These are phyloP conservation scores for Rhopalosiphum padi DNA, from an alignment of 1,140 invertebrate species.

Conservation along the genomic window DNA sequence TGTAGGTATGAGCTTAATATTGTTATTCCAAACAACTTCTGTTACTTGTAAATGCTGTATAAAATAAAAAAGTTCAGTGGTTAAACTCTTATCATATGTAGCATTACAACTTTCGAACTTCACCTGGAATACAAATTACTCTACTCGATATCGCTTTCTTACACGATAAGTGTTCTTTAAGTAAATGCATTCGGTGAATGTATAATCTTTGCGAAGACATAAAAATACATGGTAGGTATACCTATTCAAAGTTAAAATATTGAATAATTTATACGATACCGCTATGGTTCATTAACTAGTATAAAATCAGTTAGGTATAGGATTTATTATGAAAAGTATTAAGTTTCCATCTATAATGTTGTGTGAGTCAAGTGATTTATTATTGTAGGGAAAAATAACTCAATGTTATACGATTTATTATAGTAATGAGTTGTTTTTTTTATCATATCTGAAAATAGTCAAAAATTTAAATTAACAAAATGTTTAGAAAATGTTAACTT, in stretches of 20 bases:
- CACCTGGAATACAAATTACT: neutral
- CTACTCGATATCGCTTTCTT: neutral
- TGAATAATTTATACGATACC: too few species aligned
- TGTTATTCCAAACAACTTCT: neutral
- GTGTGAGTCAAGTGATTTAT: too few species aligned
- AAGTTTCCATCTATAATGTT: too few species aligned
- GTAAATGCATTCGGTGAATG: neutral
- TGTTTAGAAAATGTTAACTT: too few species aligned
- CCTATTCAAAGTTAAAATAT: too few species aligned
- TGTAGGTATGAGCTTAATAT: neutral
- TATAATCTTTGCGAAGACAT: neutral
- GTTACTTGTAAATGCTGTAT: neutral
- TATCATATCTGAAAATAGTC: too few species aligned
- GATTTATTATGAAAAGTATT: neutral
- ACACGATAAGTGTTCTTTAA: neutral
- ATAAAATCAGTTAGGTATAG: neutral
- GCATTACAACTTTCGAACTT: neutral
- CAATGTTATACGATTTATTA: too few species aligned
- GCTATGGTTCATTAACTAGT: neutral
- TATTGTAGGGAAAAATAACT: too few species aligned
- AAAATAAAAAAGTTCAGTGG: neutral
- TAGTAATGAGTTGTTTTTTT: too few species aligned
- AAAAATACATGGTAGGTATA: neutral
- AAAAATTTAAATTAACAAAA: too few species aligned
- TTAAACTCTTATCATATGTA: neutral